phyloP scores from a whole-genome alignment of 2,888 invertebrate genomes.

The Phortica magna region DNA sequence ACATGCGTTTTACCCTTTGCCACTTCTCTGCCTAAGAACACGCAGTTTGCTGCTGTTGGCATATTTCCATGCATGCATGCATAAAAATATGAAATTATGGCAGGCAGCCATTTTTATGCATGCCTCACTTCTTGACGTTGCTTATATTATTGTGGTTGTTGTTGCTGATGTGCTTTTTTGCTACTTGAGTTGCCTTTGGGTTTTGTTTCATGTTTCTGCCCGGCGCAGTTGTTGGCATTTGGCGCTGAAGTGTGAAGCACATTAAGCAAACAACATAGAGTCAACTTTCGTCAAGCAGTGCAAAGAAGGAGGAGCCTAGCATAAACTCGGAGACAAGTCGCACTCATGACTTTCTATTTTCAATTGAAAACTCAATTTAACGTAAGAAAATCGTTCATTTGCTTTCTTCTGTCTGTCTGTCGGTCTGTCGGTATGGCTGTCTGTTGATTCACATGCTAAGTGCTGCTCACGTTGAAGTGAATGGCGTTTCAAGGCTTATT shows the following conservation, averaged over 20 bases:
- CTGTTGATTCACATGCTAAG: slow-evolving; percentile 22
- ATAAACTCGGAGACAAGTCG: neutral
- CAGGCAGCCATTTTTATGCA: slow-evolving; percentile 53
- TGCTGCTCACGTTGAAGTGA: slow-evolving; percentile 30
- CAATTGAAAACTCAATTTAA: slow-evolving; percentile 46
- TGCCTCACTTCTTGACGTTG: neutral
- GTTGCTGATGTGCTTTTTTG: slow-evolving; percentile 1
- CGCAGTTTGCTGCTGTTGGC: slow-evolving; percentile 4
- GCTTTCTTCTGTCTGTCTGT: slow-evolving; percentile 33
- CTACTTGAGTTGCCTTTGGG: neutral
- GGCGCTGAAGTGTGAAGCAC: slow-evolving; percentile 18
- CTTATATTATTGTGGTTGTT: neutral
- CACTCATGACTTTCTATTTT: slow-evolving; percentile 55
- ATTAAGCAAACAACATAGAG: slow-evolving; percentile 24
- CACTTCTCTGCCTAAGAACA: neutral
- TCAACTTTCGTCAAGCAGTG: neutral
- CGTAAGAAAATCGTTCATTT: slow-evolving; percentile 23
- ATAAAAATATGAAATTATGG: slow-evolving; percentile 33
- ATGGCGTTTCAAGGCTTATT: slow-evolving; percentile 37
- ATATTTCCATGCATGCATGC: slow-evolving; percentile 3
- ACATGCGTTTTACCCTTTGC: neutral
- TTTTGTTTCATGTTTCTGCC: neutral
- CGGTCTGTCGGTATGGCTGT: slow-evolving; percentile 35
- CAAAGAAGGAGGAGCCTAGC: slow-evolving; percentile 16
- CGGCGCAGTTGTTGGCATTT: neutral